A percentile compares a stretch with the other conserved stretches of the same genome.
Conservation (phyloP, 1,140 invertebrate genomes). For the Drosophila suzukii region DNA sequence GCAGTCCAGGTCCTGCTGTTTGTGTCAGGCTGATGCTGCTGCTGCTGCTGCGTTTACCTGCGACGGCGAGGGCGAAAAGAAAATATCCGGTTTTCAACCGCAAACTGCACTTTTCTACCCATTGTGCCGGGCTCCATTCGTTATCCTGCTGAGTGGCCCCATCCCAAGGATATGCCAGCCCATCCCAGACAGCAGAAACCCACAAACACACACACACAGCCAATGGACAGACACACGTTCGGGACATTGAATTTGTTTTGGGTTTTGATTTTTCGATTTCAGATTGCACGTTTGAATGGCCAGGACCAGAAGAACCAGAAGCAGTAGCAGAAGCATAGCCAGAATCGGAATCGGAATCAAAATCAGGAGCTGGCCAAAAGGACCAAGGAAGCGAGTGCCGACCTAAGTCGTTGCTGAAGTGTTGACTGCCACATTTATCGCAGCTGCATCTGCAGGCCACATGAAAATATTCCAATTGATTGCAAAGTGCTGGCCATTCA, state of each 20-base stretch:
- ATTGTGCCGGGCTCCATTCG: slow-evolving; percentile 52
- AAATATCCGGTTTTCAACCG: slow-evolving; percentile 73
- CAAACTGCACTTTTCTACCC: slow-evolving; percentile 72
- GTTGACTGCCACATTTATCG: slow-evolving; percentile 67
- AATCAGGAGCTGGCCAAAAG: slow-evolving; percentile 4
- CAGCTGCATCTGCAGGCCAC: slow-evolving; percentile 44
- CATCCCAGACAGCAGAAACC: neutral
- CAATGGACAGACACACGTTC: slow-evolving; percentile 58
- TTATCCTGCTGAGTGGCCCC: slow-evolving; percentile 53
- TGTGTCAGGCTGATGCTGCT: slow-evolving; percentile 30
- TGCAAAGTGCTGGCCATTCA: slow-evolving; percentile 51
- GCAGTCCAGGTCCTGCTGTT: slow-evolving; percentile 30
- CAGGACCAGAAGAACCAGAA: slow-evolving; percentile 9
- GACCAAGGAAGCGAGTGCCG: slow-evolving; percentile 3
- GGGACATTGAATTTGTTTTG: slow-evolving; percentile 82
- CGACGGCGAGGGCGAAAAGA: slow-evolving; percentile 36
- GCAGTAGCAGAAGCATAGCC: neutral
- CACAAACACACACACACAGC: slow-evolving; percentile 16
- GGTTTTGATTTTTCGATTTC: slow-evolving; percentile 81
- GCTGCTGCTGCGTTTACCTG: slow-evolving; percentile 24
- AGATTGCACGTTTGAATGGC: slow-evolving; percentile 78
- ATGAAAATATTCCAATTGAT: slow-evolving; percentile 49
- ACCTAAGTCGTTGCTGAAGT: slow-evolving; percentile 41
- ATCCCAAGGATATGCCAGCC: slow-evolving; percentile 3
- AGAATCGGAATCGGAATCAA: neutral